A percentile compares a stretch with the other conserved stretches of the same genome.
Conservation (phyloP, 2,113 vertebrate genomes). For the Malurus elegans region DNA sequence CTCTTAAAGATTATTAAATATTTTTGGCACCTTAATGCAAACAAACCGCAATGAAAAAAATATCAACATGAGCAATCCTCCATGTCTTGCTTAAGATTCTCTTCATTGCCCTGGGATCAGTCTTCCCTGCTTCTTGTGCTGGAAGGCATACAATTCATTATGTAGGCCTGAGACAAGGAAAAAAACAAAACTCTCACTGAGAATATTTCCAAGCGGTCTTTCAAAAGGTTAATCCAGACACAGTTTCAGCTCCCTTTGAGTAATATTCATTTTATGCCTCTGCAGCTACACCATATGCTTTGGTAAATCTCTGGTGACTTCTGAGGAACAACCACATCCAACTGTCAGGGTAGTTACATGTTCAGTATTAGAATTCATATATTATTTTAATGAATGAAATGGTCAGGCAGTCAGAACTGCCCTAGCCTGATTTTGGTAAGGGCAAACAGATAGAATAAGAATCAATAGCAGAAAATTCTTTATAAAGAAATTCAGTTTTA, state of each 20-base stretch:
- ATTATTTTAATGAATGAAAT: background rate
- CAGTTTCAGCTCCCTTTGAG: background rate
- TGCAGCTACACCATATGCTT: background rate
- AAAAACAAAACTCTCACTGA: background rate
- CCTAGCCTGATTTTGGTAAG: background rate
- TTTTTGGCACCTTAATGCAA: background rate
- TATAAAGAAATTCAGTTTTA: background rate
- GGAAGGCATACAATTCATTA: background rate
- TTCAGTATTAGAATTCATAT: background rate
- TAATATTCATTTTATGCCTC: background rate
- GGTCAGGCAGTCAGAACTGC: background rate
- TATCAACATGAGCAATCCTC: background rate
- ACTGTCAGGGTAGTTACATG: background rate
- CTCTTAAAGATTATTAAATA: background rate
- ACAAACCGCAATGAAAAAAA: background rate
- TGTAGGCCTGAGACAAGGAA: background rate
- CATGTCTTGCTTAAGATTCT: background rate
- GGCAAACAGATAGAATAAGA: background rate
- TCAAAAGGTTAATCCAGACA: background rate
- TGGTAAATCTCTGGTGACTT: background rate
- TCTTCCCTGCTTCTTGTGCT: background rate
- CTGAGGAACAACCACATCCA: background rate
- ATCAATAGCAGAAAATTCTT: background rate
- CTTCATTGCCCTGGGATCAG: background rate
- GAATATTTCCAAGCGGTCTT: background rate